Conservation (phyloP, 1,140 invertebrate genomes). For the Drosophila setifemur region DNA sequence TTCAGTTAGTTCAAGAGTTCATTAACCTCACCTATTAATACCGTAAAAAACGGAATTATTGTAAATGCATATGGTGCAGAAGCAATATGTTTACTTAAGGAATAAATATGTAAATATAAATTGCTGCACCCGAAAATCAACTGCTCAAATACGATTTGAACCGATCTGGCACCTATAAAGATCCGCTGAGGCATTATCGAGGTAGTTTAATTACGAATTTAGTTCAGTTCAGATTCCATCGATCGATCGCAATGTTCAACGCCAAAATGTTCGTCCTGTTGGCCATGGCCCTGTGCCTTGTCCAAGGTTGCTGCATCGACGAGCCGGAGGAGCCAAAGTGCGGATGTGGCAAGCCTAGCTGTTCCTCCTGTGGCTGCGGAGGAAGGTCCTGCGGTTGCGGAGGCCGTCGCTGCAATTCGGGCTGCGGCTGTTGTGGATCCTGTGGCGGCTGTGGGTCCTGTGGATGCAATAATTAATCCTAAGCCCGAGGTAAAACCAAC, state of each 20-base stretch:
- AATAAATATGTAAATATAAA: constrained; percentile 2
- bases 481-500: no score
- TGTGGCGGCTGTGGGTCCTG: neutral
- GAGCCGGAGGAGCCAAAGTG: constrained; percentile 11
- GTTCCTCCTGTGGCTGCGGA: constrained; percentile 3
- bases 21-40: no score
- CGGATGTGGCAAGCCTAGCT: neutral
- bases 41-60: neutral
- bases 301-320: neutral
- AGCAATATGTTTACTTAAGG: constrained; percentile 1
- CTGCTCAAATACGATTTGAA: constrained; percentile 16
- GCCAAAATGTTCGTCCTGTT: constrained; percentile 29
- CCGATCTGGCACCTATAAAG: neutral
- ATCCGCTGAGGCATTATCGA: neutral
- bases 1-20: neutral
- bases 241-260: constrained; percentile 11
- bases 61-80: neutral
- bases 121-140: neutral
- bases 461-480: neutral
- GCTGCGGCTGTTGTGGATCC: neutral
- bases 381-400: constrained; percentile 4
- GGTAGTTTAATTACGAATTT: constrained; percentile 13
- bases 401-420: no score
- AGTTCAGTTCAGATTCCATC: neutral
- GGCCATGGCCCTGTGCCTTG: constrained; percentile 17